These are phyloP conservation scores for Archips crataeganus DNA, from an alignment of 2,888 invertebrate genomes.

Conservation along the genomic window DNA sequence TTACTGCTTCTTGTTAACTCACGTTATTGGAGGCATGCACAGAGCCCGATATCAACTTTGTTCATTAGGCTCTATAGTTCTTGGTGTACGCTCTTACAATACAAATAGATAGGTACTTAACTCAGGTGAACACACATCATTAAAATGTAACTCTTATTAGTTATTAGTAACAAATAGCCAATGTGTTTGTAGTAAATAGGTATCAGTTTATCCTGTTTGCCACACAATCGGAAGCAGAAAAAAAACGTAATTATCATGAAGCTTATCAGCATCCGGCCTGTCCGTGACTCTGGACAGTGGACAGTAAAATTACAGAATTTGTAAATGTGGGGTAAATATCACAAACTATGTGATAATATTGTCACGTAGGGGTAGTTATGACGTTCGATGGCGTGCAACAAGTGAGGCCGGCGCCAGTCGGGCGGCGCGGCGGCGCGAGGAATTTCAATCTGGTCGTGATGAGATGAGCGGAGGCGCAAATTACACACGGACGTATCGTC, in stretches of 20 bases:
- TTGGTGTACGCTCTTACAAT: slow-evolving; percentile 19
- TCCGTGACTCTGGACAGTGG: slow-evolving; percentile 3
- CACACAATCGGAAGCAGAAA: neutral
- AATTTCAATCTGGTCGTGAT: slow-evolving; percentile 83
- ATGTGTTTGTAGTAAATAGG: no score
- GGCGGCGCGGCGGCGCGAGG: slow-evolving; percentile 66
- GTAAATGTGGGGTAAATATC: slow-evolving; percentile 60
- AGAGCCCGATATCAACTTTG: slow-evolving; percentile 40
- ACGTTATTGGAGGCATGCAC: slow-evolving; percentile 35
- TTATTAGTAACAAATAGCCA: no score
- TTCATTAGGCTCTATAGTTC: slow-evolving; percentile 41
- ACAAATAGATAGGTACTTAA: neutral
- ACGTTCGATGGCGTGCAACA: slow-evolving; percentile 76
- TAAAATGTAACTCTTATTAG: neutral
- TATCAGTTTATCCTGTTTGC: neutral
- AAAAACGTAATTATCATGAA: neutral
- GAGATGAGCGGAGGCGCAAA: slow-evolving; percentile 77
- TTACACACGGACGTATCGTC: slow-evolving; percentile 56
- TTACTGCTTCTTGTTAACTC: slow-evolving; percentile 43
- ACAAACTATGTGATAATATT: slow-evolving; percentile 66
- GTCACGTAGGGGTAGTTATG: slow-evolving; percentile 78
- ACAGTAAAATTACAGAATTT: slow-evolving; percentile 20
- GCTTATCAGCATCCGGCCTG: slow-evolving; percentile 7
- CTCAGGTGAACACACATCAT: neutral
- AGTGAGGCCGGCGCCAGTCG: slow-evolving; percentile 72